phyloP scores from a whole-genome alignment of 1,140 invertebrate species.

The Metopolophium dirhodum region DNA sequence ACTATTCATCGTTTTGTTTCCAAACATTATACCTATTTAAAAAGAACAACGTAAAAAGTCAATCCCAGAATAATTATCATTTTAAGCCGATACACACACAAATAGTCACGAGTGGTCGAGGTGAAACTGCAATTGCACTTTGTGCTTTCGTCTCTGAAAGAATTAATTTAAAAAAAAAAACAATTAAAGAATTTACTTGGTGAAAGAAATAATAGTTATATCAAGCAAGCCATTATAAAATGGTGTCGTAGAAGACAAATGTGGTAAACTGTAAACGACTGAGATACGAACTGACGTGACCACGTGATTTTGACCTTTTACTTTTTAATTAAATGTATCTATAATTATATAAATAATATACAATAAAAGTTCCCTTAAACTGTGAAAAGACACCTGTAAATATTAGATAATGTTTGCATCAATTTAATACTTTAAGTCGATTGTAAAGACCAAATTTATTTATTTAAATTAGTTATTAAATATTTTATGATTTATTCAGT shows the following conservation, averaged over 20 bases:
- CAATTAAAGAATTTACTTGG: too few species aligned
- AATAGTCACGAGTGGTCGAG: not conserved
- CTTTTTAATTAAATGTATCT: not conserved
- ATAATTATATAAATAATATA: not conserved
- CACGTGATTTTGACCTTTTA: not conserved
- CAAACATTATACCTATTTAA: too few species aligned
- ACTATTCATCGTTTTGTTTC: not conserved
- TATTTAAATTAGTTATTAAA: too few species aligned
- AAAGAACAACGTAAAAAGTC: too few species aligned
- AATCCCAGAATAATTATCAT: too few species aligned
- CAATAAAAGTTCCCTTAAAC: too few species aligned
- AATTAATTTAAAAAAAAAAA: not conserved
- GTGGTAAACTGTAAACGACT: not conserved
- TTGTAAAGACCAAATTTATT: too few species aligned
- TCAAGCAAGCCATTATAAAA: not conserved
- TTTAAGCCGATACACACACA: not conserved
- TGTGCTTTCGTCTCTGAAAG: not conserved
- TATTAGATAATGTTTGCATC: too few species aligned
- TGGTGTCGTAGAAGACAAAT: not conserved
- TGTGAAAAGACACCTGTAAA: too few species aligned
- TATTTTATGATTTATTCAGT: too few species aligned
- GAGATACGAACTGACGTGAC: not conserved
- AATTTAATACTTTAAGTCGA: too few species aligned
- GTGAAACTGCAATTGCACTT: not conserved
- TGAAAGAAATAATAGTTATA: not conserved